These are phyloP conservation scores for Lucilia sericata DNA, from an alignment of 1,140 invertebrate genomes.

Conservation along the genomic window DNA sequence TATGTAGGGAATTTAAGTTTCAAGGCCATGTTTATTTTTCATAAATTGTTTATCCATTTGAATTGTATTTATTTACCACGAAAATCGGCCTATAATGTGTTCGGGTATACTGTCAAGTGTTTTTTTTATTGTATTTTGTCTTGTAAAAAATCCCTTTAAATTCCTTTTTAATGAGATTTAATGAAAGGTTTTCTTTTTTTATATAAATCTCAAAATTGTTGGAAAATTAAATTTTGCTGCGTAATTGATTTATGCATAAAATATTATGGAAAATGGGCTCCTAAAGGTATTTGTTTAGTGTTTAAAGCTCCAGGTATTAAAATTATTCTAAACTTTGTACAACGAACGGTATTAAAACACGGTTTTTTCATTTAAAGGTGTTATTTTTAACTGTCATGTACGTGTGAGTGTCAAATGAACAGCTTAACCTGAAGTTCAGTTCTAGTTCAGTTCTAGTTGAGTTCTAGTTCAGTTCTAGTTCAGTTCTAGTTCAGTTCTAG, in stretches of 20 bases:
- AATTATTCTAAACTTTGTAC: too few relatives aligned
- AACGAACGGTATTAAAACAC: too few relatives aligned
- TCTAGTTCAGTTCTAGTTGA: too few relatives aligned
- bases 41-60: conserved; percentile 7
- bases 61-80: background rate
- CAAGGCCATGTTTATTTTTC: background rate
- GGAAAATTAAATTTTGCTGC: background rate
- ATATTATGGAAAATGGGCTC: background rate
- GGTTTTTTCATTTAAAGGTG: too few relatives aligned
- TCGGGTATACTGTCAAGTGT: background rate
- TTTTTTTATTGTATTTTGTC: too few relatives aligned
- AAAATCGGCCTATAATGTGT: background rate
- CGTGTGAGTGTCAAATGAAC: too few relatives aligned
- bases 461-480: too few relatives aligned
- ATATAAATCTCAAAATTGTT: background rate
- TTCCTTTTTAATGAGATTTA: conserved; percentile 18
- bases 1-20: background rate
- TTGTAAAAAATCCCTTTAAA: background rate
- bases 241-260: background rate
- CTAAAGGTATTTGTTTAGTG: too few relatives aligned
- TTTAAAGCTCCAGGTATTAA: too few relatives aligned
- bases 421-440: too few relatives aligned
- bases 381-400: too few relatives aligned
- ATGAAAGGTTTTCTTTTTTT: background rate
- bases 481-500: too few relatives aligned